These are phyloP conservation scores for Asarcornis scutulata DNA, from an alignment of 2,113 vertebrate species.

Conservation along the genomic window DNA sequence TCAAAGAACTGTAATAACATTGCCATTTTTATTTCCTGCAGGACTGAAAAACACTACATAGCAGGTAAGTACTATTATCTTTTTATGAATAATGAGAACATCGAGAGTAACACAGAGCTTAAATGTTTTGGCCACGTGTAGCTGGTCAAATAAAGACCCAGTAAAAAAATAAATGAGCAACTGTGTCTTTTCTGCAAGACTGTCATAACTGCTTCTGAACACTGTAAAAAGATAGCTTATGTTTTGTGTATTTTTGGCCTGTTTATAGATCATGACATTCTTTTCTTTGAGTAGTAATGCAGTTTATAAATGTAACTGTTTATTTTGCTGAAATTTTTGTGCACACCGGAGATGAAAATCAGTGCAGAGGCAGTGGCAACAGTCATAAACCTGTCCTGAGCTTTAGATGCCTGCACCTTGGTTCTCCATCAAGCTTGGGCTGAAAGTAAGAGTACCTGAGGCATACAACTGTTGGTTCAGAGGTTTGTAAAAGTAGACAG, in stretches of 20 bases:
- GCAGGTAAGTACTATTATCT: not conserved
- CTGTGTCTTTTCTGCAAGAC: not conserved
- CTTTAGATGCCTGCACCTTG: not conserved
- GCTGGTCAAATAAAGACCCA: not conserved
- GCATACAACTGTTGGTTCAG: constrained; percentile 13
- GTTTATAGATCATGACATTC: not conserved
- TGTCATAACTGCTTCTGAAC: not conserved
- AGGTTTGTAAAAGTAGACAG: constrained; percentile 36
- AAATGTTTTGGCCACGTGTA: not conserved
- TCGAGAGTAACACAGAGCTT: not conserved
- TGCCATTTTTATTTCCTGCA: not conserved
- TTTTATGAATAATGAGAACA: constrained; percentile 12
- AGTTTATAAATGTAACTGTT: not conserved
- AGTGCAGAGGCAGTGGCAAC: not conserved
- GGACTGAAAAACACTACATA: not conserved
- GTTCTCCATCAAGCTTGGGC: not conserved
- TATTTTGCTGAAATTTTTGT: not conserved
- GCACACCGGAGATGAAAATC: not conserved
- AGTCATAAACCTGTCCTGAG: not conserved
- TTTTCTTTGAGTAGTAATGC: not conserved
- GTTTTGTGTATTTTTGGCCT: not conserved
- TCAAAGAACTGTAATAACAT: not conserved
- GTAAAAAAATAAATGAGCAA: not conserved
- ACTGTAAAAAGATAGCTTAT: not conserved
- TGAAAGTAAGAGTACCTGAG: constrained; percentile 55